phyloP scores from a whole-genome alignment of 2,113 vertebrate genomes.

The Aramus guarauna region DNA sequence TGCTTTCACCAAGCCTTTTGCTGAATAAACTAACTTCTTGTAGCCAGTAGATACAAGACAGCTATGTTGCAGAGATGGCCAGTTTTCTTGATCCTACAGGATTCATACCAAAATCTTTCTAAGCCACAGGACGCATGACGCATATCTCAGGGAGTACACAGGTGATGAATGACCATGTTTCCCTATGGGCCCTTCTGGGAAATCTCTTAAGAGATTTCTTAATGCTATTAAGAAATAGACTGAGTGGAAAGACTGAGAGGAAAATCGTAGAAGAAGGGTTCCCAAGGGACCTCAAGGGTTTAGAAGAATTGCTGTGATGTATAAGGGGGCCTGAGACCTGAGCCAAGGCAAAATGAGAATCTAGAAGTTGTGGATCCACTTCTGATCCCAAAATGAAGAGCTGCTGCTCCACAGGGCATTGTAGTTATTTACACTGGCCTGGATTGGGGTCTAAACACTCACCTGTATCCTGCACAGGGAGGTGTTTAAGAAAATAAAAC shows the following conservation, averaged over 20 bases:
- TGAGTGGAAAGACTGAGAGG: background rate
- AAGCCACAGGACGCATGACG: background rate
- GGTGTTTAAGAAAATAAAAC: background rate
- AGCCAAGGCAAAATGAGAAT: background rate
- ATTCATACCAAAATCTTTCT: background rate
- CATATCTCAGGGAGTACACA: accelerated
- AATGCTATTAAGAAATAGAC: too few species aligned
- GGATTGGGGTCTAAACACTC: background rate
- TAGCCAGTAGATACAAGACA: background rate
- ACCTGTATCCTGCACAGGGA: background rate
- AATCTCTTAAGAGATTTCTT: background rate
- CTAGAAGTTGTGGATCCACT: background rate
- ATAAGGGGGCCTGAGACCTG: background rate
- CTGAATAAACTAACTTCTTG: background rate
- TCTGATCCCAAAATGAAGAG: background rate
- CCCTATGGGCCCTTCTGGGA: background rate
- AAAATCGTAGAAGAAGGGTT: background rate
- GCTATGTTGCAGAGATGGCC: background rate
- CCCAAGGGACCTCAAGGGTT: background rate
- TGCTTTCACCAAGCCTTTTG: background rate
- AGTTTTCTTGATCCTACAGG: background rate
- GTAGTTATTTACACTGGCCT: background rate
- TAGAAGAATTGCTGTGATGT: background rate
- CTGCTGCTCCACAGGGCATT: background rate
- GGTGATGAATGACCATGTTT: background rate